Conservation (phyloP, 2,888 invertebrate genomes). For the Deilephila elpenor region DNA sequence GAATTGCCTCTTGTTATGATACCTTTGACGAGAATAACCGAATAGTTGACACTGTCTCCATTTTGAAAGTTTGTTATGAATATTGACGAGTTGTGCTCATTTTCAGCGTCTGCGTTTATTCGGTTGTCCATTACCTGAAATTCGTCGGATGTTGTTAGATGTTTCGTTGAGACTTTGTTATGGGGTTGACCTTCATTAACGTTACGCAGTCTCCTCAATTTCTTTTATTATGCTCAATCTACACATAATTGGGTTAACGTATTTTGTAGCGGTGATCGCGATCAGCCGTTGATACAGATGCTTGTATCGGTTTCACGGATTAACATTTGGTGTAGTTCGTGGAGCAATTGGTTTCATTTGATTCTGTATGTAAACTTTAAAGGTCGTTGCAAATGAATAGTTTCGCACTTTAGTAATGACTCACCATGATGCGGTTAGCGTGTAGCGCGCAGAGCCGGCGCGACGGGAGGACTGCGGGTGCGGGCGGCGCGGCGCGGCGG, state of each 20-base stretch:
- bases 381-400: conserved; percentile 74
- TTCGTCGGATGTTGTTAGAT: conserved; percentile 49
- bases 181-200: conserved; percentile 55
- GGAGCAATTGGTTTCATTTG: conserved; percentile 56
- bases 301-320: conserved; percentile 36
- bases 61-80: conserved; percentile 86
- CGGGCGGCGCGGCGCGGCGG: conserved; percentile 72
- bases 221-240: conserved; percentile 53
- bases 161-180: conserved; percentile 38
- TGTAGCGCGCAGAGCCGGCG: conserved; percentile 78
- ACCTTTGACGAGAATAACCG: conserved; percentile 86
- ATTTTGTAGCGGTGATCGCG: conserved; percentile 28
- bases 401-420: conserved; percentile 78
- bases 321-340: conserved; percentile 44
- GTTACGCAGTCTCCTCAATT: conserved; percentile 54
- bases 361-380: conserved; percentile 55
- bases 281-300: conserved; percentile 20
- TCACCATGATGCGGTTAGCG: conserved; percentile 82
- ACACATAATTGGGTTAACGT: conserved; percentile 59
- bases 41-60: conserved; percentile 85
- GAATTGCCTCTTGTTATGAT: conserved; percentile 78
- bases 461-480: conserved; percentile 80
- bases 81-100: conserved; percentile 75
- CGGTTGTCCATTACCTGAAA: conserved; percentile 84
- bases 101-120: conserved; percentile 71